Evolutionary conservation across 2,113 vertebrate genomes (phyloP).

Genomic region (Prinia subflava): DNA sequence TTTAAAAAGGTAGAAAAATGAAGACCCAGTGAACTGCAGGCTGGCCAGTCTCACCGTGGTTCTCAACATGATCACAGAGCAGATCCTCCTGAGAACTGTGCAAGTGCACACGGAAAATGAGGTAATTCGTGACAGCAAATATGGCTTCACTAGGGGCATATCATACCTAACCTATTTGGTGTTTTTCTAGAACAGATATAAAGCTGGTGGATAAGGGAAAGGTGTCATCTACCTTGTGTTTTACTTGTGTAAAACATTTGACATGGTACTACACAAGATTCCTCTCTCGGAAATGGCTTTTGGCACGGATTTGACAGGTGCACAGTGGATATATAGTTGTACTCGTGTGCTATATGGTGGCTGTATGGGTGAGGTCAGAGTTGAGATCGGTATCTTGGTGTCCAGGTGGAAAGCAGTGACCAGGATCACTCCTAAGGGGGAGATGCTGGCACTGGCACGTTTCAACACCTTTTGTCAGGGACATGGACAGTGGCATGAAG

Average conservation of each 20-base stretch:
- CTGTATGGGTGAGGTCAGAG: neutral
- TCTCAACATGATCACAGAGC: neutral
- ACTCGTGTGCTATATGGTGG: neutral
- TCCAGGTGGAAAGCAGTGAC: neutral
- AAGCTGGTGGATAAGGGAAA: neutral
- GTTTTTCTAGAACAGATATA: neutral
- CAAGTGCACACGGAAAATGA: neutral
- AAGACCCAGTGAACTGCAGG: fast-evolving
- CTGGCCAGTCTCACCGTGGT: neutral
- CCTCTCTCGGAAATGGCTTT: neutral
- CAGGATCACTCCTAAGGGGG: fast-evolving
- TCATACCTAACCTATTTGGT: neutral
- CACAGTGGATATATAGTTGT: neutral
- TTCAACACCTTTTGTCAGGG: neutral
- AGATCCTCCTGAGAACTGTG: neutral
- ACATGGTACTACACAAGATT: neutral
- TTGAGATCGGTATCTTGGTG: fast-evolving
- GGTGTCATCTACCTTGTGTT: fast-evolving
- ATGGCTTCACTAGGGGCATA: neutral
- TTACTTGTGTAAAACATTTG: neutral
- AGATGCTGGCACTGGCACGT: fast-evolving
- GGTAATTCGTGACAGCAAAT: neutral
- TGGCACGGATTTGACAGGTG: neutral
- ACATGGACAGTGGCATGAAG: neutral
- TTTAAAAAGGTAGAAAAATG: neutral